Conservation (phyloP, 2,797 vertebrate genomes). For the Buceros bicornis region DNA sequence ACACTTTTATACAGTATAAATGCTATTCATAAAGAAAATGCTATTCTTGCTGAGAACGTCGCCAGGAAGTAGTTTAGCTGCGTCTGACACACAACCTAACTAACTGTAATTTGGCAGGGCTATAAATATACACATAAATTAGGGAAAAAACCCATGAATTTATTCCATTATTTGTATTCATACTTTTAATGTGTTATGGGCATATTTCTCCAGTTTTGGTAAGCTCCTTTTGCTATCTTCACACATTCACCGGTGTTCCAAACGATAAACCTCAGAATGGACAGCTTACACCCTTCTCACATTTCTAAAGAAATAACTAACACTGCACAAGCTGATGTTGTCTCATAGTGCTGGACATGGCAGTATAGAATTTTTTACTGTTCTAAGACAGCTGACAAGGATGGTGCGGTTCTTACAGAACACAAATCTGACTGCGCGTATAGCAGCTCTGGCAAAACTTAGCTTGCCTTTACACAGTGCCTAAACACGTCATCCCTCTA, state of each 20-base stretch:
- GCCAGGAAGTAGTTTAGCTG: neutral
- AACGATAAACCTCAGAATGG: neutral
- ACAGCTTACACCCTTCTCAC: fast-evolving
- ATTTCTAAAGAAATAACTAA: neutral
- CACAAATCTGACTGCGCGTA: neutral
- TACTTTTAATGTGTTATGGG: neutral
- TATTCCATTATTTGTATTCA: neutral
- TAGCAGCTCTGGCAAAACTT: neutral
- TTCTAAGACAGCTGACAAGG: neutral
- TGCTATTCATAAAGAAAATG: neutral
- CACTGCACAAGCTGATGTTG: neutral
- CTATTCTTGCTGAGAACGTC: neutral
- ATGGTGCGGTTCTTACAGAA: neutral
- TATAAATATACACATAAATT: neutral
- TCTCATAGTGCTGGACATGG: neutral
- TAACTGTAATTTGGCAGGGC: neutral
- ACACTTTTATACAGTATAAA: neutral
- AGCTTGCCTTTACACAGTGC: neutral
- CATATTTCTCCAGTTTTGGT: neutral
- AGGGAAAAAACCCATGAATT: neutral
- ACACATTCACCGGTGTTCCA: neutral
- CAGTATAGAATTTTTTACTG: neutral
- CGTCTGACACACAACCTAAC: neutral
- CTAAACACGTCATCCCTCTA: neutral
- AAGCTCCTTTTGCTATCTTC: neutral